These are phyloP conservation scores for Carlito syrichta DNA, from an alignment of 2,113 vertebrate species.

Conservation along the genomic window DNA sequence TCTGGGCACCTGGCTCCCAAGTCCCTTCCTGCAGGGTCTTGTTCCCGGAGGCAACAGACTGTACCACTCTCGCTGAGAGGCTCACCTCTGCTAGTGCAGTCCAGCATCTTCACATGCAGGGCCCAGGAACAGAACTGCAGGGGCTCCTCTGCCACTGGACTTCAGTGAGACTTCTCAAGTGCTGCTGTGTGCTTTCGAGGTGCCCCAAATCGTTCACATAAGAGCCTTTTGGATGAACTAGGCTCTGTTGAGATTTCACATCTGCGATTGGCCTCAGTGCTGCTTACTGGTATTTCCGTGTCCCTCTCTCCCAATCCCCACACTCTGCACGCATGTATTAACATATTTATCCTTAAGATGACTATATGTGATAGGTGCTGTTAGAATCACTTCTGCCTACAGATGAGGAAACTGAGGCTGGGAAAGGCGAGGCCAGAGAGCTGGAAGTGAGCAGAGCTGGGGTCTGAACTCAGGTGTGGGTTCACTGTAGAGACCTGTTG, in stretches of 20 bases:
- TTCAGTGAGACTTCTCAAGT: background rate
- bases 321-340: background rate
- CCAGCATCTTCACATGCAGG: background rate
- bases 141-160: background rate
- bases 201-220: background rate
- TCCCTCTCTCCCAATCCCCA: too few relatives aligned
- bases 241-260: background rate
- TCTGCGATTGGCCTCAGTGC: background rate
- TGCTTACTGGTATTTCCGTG: background rate
- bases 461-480: background rate
- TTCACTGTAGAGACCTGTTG: background rate
- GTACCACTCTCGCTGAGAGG: background rate
- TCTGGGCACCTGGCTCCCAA: background rate
- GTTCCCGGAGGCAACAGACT: background rate
- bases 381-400: too few relatives aligned
- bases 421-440: background rate
- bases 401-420: background rate
- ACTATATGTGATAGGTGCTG: background rate
- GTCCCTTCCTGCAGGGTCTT: background rate
- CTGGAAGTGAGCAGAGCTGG: background rate
- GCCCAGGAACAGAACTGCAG: background rate
- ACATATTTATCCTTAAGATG: background rate
- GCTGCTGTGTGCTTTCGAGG: background rate
- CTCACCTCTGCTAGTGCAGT: background rate
- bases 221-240: background rate